Evolutionary conservation across 1,140 invertebrate genomes (phyloP).

Genomic region (Asbolus verrucosus): DNA sequence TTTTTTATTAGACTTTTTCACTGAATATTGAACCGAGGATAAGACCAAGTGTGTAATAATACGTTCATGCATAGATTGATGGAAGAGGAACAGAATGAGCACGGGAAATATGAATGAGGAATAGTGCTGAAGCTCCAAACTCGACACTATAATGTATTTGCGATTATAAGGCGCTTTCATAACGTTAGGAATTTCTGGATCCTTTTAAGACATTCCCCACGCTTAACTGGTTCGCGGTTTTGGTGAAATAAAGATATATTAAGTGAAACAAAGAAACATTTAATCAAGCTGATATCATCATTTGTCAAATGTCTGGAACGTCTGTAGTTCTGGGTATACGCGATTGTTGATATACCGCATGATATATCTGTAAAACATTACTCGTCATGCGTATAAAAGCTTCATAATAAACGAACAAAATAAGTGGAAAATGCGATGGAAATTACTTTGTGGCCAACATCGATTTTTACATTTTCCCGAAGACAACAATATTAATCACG

Average conservation of each 20-base stretch:
- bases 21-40: too few species aligned
- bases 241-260: conserved; percentile 44
- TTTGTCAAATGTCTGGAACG: conserved; percentile 41
- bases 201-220: conserved; percentile 27
- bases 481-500: conserved; percentile 22
- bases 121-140: conserved; percentile 2
- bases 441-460: not conserved
- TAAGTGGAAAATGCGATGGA: conserved; percentile 12
- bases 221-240: conserved; percentile 12
- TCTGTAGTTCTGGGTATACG: conserved; percentile 22
- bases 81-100: too few species aligned
- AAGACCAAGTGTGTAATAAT: too few species aligned
- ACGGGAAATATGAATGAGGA: conserved; percentile 1
- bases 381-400: conserved; percentile 20
- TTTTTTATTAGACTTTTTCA: too few species aligned
- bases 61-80: too few species aligned
- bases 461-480: conserved; percentile 12
- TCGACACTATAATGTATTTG: not conserved
- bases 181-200: conserved; percentile 20
- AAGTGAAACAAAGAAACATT: conserved; percentile 45
- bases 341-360: conserved; percentile 27
- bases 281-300: conserved; percentile 44
- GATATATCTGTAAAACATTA: conserved; percentile 26
- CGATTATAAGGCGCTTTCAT: conserved; percentile 10
- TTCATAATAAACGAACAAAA: too few species aligned